Evolutionary conservation across 2,113 vertebrate genomes (phyloP).

Genomic region (Mormyrus lacerda): DNA sequence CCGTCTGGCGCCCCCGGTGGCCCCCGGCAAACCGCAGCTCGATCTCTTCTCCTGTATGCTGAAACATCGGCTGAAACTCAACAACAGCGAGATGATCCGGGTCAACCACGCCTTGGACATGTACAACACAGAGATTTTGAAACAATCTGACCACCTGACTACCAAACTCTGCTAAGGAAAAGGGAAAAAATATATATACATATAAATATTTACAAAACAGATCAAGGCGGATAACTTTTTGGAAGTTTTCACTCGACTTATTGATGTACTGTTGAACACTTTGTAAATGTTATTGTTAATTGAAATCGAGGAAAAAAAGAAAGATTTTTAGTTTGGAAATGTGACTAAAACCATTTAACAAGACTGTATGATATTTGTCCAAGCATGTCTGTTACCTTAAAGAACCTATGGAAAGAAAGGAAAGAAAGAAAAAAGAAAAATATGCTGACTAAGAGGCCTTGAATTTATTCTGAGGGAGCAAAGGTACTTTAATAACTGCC

Average conservation of each 20-base stretch:
- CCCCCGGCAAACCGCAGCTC: constrained; percentile 90
- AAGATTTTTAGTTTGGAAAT: constrained; percentile 55
- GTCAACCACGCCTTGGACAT: constrained; percentile 97
- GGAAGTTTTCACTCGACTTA: constrained; percentile 61
- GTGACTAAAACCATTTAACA: constrained; percentile 50
- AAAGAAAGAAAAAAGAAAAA: constrained; percentile 65
- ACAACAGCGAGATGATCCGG: constrained; percentile 96
- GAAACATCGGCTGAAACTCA: constrained; percentile 94
- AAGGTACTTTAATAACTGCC: constrained; percentile 70
- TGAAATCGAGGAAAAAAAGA: constrained; percentile 54
- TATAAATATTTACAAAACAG: constrained; percentile 32
- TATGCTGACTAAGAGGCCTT: constrained; percentile 71
- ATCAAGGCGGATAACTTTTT: constrained; percentile 49
- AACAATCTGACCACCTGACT: constrained; percentile 96
- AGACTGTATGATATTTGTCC: constrained; percentile 71
- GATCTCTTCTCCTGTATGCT: constrained; percentile 99
- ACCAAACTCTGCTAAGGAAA: constrained; percentile 88
- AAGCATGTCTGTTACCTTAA: constrained; percentile 88
- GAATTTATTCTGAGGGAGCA: constrained; percentile 66
- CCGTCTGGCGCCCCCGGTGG: constrained; percentile 87
- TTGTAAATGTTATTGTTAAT: constrained; percentile 94
- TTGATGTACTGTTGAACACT: constrained; percentile 73
- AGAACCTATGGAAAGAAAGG: constrained; percentile 59
- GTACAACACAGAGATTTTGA: constrained; percentile 98
- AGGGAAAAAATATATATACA: constrained; percentile 17